Evolutionary conservation across 2,888 invertebrate species (phyloP), one percentile per base, ranked within the genome.

Genomic region (Aphodius sticticus): DNA sequence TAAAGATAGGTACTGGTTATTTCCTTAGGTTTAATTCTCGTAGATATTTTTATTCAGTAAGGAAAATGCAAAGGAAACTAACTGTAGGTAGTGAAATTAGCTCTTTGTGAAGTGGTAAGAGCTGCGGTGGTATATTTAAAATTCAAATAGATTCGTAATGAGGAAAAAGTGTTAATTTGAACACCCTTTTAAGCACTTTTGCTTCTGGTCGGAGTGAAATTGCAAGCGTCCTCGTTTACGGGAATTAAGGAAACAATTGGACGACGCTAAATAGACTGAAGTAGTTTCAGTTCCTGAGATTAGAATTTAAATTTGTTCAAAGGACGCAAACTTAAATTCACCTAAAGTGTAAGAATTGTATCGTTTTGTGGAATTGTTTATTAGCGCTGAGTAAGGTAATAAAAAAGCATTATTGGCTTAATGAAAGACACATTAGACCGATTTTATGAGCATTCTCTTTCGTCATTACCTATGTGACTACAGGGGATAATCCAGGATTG

Each of bases 221-320:
- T 53, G 9, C 53, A 53, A 53, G 53, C 2, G 7, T 12, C 12
- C 53, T 53, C 53, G 12, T 7, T 53, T 53, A 53, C 53, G 7
- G 53, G 53, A 53, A 53, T 53, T 53, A 53, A 53, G 53, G 53
- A 53, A 53, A 53, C 53, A 53, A 53, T 53, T 53, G 53, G 53
- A 53, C 12, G 53, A 0, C 3, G 53, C 53, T 53, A 53, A 53
- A 53, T 53, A 12, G 53, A 53, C 9, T 7, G 53, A 9, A 53
- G 53, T 53, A 53, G 53, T 53, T 53, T 53, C 53, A 53, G 53
- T 7, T 12, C 53, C 1, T 26, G 26, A 53, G 53, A 53, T 53
- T 53, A 53, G 53, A 53, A 53, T 53, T 53, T 53, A 53, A 53
- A 53, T 53, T 53, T 53, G 53, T 53, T 53, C 53, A 53, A 53